Evolutionary conservation across 2,113 vertebrate genomes (phyloP), one percentile per base, ranked within the genome.

Genomic region (Lipophrys pholis): DNA sequence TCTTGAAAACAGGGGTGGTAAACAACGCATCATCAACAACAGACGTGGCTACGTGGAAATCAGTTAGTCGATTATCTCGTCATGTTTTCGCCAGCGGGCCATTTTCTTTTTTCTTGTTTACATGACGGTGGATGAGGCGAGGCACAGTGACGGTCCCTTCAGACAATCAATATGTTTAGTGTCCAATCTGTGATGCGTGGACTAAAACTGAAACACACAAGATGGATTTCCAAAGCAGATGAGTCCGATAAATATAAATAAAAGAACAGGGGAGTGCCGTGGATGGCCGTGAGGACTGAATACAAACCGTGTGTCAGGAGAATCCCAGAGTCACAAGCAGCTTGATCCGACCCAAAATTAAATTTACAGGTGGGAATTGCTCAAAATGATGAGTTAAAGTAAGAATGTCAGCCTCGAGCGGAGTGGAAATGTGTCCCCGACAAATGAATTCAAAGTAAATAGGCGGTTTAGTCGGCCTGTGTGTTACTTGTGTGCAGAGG

Each of bases 391-490:
- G 11, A n/a, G 17, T 8, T 57, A 7, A 16, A 45, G n/a, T 46
- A 21, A 4, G 21, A 30, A 30, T 30, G 45, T 46, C 30, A 14
- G 38, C 0, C 0, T 48, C 41, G 54, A 61, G 11, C 3, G 38
- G 46, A 53, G 60, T 10, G 16, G 53, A 54, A 70, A n/a, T n/a
- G n/a, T n/a, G n/a, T n/a, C n/a, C n/a, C n/a, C n/a, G n/a, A n/a
- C n/a, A n/a, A n/a, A 51, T 57, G 14, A 36, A 60, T 40, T n/a
- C 6, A 35, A 12, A 70, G 68, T 43, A 79, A 62, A 70, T 5
- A 56, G 57, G 50, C n/a, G 15, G 62, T 42, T 73, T 17, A 55
- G 59, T n/a, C 8, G 65, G 30, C 5, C n/a, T 52, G 40, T 54
- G 35, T 12, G 35, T 46, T n/a, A 49, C 21, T 48, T 21, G 49